phyloP scores from a whole-genome alignment of 2,888 invertebrate species.

The Lapara coniferarum region DNA sequence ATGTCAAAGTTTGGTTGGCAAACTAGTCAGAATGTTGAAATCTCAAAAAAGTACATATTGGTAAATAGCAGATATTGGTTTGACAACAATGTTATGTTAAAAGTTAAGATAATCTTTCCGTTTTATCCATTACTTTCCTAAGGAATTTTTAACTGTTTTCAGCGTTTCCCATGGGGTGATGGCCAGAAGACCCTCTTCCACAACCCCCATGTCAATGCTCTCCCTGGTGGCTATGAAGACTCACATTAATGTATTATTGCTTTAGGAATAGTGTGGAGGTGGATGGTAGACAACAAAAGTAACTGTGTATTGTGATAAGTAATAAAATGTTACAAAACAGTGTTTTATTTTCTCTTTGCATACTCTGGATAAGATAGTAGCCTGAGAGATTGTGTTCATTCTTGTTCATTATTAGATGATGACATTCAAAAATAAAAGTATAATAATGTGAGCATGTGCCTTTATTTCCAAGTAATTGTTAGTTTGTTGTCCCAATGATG shows the following conservation, averaged over 20 bases:
- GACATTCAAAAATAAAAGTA: too few relatives aligned
- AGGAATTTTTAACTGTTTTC: constrained; percentile 47
- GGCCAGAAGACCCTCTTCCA: constrained; percentile 94
- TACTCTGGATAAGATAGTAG: background rate
- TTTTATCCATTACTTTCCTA: too few relatives aligned
- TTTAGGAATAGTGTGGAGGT: constrained; percentile 36
- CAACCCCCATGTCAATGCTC: constrained; percentile 90
- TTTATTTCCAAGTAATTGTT: too few relatives aligned
- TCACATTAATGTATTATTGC: constrained; percentile 42
- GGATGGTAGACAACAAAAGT: constrained; percentile 57
- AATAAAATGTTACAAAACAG: constrained; percentile 43
- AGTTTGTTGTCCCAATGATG: too few relatives aligned
- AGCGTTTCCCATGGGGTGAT: constrained; percentile 97
- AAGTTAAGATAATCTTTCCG: too few relatives aligned
- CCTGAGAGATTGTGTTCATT: background rate
- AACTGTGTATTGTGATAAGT: constrained; percentile 57
- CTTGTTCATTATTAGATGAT: background rate
- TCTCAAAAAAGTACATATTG: too few relatives aligned
- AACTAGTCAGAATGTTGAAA: too few relatives aligned
- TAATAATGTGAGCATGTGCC: too few relatives aligned
- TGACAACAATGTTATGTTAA: too few relatives aligned
- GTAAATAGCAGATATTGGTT: too few relatives aligned
- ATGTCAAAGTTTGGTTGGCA: too few relatives aligned
- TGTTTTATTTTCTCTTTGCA: constrained; percentile 1
- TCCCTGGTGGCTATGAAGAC: constrained; percentile 92